Conservation (phyloP, 2,888 invertebrate species). For the Pterostichus madidus region DNA sequence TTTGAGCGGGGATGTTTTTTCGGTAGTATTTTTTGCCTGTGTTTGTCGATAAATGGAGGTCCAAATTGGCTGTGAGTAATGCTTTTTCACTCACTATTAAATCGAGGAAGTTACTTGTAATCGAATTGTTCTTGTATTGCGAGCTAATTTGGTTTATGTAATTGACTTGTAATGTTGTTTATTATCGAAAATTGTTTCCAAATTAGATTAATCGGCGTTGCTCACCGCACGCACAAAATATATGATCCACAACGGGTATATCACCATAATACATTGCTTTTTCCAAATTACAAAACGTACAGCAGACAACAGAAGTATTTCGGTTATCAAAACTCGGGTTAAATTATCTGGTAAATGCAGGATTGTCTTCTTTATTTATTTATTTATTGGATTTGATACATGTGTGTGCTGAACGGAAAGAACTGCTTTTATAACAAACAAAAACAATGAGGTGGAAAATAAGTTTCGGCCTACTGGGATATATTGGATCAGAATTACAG, state of each 20-base stretch:
- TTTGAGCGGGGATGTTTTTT: not conserved
- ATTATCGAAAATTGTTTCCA: constrained; percentile 61
- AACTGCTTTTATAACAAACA: constrained; percentile 35
- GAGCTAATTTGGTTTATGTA: constrained; percentile 68
- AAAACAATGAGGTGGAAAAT: constrained; percentile 60
- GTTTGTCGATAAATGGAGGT: constrained; percentile 2
- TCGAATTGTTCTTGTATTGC: constrained; percentile 59
- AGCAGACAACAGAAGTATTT: not conserved
- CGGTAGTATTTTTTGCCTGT: constrained; percentile 4
- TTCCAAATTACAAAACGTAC: not conserved
- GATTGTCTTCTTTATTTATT: constrained; percentile 18
- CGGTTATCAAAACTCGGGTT: not conserved
- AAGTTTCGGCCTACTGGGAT: constrained; percentile 31
- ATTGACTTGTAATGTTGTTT: constrained; percentile 72
- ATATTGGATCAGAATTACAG: constrained; percentile 44
- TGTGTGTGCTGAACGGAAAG: not conserved
- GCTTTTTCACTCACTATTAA: constrained; percentile 29
- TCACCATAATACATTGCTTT: not conserved
- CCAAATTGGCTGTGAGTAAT: constrained; percentile 56
- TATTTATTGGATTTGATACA: constrained; percentile 10
- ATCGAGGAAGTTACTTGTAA: constrained; percentile 60
- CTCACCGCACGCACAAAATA: constrained; percentile 71
- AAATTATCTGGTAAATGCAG: constrained; percentile 33
- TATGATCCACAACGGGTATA: constrained; percentile 68
- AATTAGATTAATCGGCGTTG: constrained; percentile 64